Evolutionary conservation across 2,797 vertebrate genomes (phyloP).

Genomic region (Anguilla marmorata): DNA sequence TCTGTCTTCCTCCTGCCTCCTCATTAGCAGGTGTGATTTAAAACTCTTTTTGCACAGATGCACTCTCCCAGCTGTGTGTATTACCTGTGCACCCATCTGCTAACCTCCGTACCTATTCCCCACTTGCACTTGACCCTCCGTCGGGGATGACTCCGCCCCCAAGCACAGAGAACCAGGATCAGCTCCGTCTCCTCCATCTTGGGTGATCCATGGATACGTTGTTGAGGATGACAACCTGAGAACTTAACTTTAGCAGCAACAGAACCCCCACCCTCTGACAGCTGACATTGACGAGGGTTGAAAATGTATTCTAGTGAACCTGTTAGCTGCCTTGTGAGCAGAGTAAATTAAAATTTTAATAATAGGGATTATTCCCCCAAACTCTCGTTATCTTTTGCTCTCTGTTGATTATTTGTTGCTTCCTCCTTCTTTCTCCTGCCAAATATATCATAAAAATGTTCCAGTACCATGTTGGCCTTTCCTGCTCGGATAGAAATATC

Average conservation of each 20-base stretch:
- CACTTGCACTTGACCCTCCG: background rate
- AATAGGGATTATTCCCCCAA: no score
- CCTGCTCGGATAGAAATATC: background rate
- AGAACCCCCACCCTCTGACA: background rate
- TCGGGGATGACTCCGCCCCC: background rate
- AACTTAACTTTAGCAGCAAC: background rate
- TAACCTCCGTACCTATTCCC: background rate
- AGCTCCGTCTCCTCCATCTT: background rate
- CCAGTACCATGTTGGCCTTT: background rate
- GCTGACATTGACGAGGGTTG: no score
- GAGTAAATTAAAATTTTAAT: no score
- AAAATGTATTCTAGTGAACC: no score
- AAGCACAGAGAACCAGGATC: background rate
- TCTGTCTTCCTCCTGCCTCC: slow-evolving; percentile 53
- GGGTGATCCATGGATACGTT: background rate
- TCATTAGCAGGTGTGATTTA: background rate
- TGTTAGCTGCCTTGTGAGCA: no score
- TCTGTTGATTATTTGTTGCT: no score
- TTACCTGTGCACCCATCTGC: background rate
- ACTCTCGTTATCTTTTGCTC: no score
- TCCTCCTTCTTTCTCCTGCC: background rate
- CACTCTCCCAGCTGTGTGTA: background rate
- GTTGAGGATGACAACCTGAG: background rate
- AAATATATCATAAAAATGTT: background rate
- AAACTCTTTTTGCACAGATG: background rate